Evolutionary conservation across 1,140 invertebrate species (phyloP), one percentile per base, ranked within the genome.

Genomic region (Cyrtorhinus lividipennis): DNA sequence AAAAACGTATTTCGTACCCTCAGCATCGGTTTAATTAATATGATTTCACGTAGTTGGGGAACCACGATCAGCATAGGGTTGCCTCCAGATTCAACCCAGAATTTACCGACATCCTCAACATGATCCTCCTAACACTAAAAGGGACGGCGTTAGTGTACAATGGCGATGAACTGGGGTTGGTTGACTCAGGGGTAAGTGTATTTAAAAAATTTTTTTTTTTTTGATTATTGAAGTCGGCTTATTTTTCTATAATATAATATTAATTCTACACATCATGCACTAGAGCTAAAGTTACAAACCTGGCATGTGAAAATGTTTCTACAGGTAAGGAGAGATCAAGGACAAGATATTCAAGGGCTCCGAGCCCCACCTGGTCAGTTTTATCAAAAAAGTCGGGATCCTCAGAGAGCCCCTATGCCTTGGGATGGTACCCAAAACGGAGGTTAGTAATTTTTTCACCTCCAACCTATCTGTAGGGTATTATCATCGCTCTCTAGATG

Each of bases 61-160:
- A 88, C 71, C 85, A 89, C 66, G 86, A 90, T 71, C 77, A 81
- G n/a, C 73, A 72, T 46, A 78, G 88, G 67, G 76, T 84, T 15
- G 80, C 81, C 0, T 77, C 79, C 13, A 76, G 86, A 61, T 82
- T 81, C 64, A 80, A 81, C 2, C 70, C 76, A 0, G 74, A 79
- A 27, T 73, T 81, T 62, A 78, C 84, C 0, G 88, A 90, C 72
- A 82, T 80, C 8, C 76, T 89, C 67, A 83, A 86, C 66, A 87
- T 88, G 79, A 68, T 93, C 53, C 75, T 81, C 2, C 72, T 88
- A 66, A 74, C 88, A 2, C 71, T 92, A n/a, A 86, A 87, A 13
- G 90, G 90, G 12, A 81, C 79, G 0, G 46, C 66, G 0, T 23
- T 68, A 5, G 59, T 62, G 1, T 68, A 68, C 45, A 60, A 67